phyloP scores from a whole-genome alignment of 2,888 invertebrate species.

The Notodonta dromedarius region DNA sequence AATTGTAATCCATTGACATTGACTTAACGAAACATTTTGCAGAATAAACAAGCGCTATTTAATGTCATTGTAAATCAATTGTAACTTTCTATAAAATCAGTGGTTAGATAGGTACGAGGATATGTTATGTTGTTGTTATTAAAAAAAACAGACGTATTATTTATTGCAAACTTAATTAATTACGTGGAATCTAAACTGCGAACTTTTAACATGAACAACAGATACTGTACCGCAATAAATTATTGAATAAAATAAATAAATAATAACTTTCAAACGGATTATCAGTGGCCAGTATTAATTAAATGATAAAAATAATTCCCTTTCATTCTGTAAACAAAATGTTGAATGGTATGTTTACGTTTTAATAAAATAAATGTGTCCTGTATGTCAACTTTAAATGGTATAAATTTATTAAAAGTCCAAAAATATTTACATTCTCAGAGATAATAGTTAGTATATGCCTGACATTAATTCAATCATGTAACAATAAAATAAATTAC shows the following conservation, averaged over 20 bases:
- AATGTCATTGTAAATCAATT: background rate
- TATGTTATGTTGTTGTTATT: too few relatives aligned
- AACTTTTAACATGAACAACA: slow-evolving; percentile 42
- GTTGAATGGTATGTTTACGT: slow-evolving; percentile 64
- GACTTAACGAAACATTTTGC: too few relatives aligned
- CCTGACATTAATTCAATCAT: too few relatives aligned
- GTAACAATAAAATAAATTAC: too few relatives aligned
- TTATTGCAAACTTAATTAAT: slow-evolving; percentile 48
- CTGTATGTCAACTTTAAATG: background rate
- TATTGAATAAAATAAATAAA: slow-evolving; percentile 52
- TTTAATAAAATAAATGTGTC: slow-evolving; percentile 9
- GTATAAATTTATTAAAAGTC: too few relatives aligned
- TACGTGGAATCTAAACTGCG: slow-evolving; percentile 47
- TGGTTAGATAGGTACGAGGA: too few relatives aligned
- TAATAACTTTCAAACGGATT: slow-evolving; percentile 25
- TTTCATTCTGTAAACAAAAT: slow-evolving; percentile 61
- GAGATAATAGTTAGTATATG: too few relatives aligned
- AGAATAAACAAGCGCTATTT: too few relatives aligned
- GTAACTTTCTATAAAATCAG: background rate
- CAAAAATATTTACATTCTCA: too few relatives aligned
- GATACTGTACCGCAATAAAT: slow-evolving; percentile 51
- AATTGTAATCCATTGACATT: too few relatives aligned
- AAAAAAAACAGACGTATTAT: slow-evolving; percentile 10
- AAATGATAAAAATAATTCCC: slow-evolving; percentile 49
- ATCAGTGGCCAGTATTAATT: slow-evolving; percentile 54